Evolutionary conservation across 2,113 vertebrate genomes (phyloP).

Genomic region (Cyphomyrus plagiostoma): DNA sequence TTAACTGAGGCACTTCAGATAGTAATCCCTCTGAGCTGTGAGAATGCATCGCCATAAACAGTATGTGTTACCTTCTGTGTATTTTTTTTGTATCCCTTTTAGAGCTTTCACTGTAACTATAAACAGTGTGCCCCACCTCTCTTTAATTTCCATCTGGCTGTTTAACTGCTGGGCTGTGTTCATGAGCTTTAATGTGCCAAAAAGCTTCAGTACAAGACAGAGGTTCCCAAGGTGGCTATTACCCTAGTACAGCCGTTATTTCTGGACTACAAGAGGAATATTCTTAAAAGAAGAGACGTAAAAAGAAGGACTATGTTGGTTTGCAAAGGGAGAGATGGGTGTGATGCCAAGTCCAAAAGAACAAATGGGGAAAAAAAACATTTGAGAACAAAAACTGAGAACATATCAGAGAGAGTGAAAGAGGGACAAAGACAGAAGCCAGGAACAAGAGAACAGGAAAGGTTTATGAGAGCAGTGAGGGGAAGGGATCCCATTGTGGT

Average conservation of each 20-base stretch:
- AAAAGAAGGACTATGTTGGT: neutral
- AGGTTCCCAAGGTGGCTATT: slow-evolving; percentile 3
- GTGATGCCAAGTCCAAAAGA: neutral
- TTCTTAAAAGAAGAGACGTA: neutral
- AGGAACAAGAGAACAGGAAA: neutral
- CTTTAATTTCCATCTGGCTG: neutral
- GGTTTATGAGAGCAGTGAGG: neutral
- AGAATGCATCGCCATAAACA: neutral
- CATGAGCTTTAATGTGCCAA: neutral
- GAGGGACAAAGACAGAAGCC: neutral
- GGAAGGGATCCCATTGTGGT: neutral
- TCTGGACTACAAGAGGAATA: neutral
- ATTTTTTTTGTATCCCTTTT: neutral
- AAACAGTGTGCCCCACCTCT: neutral
- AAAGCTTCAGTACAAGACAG: neutral
- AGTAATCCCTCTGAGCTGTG: neutral
- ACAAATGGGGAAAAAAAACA: neutral
- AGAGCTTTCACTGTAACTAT: neutral
- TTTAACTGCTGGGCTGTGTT: neutral
- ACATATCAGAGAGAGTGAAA: neutral
- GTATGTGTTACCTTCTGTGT: neutral
- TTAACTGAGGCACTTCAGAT: neutral
- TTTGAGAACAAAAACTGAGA: neutral
- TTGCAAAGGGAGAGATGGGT: neutral
- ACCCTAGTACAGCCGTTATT: neutral